Evolutionary conservation across 2,113 vertebrate genomes (phyloP).

Genomic region (Gavia stellata): DNA sequence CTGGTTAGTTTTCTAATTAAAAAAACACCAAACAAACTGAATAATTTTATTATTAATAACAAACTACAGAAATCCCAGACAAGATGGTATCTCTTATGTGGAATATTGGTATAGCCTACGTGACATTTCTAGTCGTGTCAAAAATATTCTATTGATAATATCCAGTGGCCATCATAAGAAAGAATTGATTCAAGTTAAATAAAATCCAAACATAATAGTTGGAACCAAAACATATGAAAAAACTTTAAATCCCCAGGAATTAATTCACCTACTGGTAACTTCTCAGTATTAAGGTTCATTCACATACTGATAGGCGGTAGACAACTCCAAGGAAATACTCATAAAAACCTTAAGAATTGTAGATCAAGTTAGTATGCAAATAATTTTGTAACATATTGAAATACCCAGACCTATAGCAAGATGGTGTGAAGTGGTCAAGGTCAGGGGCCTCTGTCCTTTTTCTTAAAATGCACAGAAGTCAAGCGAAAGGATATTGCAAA

Average conservation of each 20-base stretch:
- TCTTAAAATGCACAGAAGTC: background rate
- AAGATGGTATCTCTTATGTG: background rate
- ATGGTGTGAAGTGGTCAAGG: background rate
- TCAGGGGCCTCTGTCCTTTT: background rate
- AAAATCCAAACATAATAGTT: background rate
- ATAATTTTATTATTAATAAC: background rate
- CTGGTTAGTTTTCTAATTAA: background rate
- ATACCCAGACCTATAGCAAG: background rate
- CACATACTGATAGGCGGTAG: background rate
- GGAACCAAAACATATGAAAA: background rate
- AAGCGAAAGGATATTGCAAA: background rate
- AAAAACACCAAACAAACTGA: background rate
- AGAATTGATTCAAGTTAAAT: background rate
- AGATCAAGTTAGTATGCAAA: background rate
- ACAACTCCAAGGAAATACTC: background rate
- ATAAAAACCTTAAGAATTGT: background rate
- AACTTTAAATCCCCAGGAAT: background rate
- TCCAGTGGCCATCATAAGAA: background rate
- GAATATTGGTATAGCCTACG: background rate
- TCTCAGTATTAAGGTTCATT: background rate
- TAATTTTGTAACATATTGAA: background rate
- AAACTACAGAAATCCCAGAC: background rate
- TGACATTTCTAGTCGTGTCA: background rate
- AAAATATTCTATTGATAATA: background rate
- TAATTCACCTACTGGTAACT: background rate